A percentile compares a stretch with the other conserved stretches of the same genome.
Conservation (phyloP, 2,888 invertebrate species). For the Agrypnus murinus region DNA sequence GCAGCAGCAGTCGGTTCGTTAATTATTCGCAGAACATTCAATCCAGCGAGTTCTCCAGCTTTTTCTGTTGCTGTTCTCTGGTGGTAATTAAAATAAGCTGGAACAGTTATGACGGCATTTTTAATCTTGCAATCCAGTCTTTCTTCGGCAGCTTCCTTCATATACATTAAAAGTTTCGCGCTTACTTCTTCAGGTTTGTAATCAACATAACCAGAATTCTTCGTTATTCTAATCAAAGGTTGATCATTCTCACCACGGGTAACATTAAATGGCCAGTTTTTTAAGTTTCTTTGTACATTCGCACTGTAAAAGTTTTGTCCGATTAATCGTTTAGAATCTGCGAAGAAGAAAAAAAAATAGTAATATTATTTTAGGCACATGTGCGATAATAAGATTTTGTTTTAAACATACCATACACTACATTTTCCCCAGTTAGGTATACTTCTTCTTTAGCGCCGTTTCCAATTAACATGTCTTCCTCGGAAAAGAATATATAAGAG, state of each 20-base stretch:
- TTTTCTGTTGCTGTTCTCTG: constrained; percentile 91
- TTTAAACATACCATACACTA: no score
- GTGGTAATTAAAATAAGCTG: constrained; percentile 66
- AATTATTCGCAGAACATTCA: constrained; percentile 35
- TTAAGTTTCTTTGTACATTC: constrained; percentile 53
- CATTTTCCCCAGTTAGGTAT: no score
- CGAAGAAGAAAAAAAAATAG: no score
- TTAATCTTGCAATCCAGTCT: background rate
- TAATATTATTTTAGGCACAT: no score
- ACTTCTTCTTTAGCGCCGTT: constrained; percentile 46
- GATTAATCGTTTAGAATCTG: constrained; percentile 58
- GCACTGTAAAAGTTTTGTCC: constrained; percentile 55
- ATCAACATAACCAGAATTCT: background rate
- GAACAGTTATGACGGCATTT: constrained; percentile 39
- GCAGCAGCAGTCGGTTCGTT: constrained; percentile 33
- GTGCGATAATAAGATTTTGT: no score
- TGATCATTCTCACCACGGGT: background rate
- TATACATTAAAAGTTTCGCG: constrained; percentile 23
- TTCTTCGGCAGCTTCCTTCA: constrained; percentile 36
- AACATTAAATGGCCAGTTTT: constrained; percentile 38
- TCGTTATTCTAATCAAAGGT: constrained; percentile 24
- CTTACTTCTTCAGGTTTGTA: constrained; percentile 37
- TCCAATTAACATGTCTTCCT: constrained; percentile 43
- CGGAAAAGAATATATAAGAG: constrained; percentile 47
- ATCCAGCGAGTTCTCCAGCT: constrained; percentile 75